phyloP scores from a whole-genome alignment of 2,113 vertebrate genomes.

The Strix aluco region DNA sequence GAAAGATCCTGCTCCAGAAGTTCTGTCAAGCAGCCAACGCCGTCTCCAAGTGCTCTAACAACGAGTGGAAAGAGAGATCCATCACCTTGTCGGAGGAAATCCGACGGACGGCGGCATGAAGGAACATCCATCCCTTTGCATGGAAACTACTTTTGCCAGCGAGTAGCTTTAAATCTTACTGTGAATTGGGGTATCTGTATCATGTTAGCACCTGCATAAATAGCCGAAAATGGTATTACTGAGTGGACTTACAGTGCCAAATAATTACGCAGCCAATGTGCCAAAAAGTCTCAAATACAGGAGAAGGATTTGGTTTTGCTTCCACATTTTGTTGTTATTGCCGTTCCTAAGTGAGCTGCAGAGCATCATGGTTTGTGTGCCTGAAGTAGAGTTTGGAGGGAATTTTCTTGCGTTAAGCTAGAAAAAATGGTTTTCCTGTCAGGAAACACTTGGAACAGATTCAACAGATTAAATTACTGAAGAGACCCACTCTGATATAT shows the following conservation, averaged over 20 bases:
- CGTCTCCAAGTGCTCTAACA: slow-evolving; percentile 84
- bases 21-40: slow-evolving; percentile 88
- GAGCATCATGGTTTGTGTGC: not conserved
- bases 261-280: not conserved
- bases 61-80: slow-evolving; percentile 74
- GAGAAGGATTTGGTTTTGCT: not conserved
- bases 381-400: not conserved
- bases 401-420: not conserved
- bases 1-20: slow-evolving; percentile 90
- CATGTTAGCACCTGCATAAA: not conserved
- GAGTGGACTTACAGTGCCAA: not conserved
- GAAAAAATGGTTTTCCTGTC: not conserved
- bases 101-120: slow-evolving; percentile 61
- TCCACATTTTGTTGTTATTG: not conserved
- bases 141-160: not conserved
- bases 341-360: not conserved
- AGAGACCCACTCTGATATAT: not conserved
- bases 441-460: not conserved
- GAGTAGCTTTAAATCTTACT: not conserved
- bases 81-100: slow-evolving; percentile 71
- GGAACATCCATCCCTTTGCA: not conserved
- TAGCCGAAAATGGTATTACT: not conserved
- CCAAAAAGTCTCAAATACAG: slow-evolving; percentile 1
- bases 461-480: not conserved
- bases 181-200: slow-evolving; percentile 30